Percentiles rank a stretch among this genome's conserved stretches.
These are phyloP conservation scores for Gisinianus flammeolus DNA, from an alignment of 2,888 invertebrate genomes.

Conservation along the genomic window DNA sequence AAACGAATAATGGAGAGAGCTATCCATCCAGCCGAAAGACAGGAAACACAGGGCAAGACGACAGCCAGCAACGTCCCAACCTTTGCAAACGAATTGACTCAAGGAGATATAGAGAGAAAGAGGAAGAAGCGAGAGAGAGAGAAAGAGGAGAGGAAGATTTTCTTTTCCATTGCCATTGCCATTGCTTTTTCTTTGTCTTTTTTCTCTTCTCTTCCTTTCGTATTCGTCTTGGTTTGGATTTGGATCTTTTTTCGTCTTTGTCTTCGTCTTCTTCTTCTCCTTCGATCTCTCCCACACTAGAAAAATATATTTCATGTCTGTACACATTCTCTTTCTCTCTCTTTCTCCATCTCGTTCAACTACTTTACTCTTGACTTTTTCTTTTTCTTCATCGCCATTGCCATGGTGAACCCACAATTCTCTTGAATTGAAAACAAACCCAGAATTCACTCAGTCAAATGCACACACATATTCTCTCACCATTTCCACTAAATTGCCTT, in stretches of 20 bases:
- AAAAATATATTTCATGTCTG: slow-evolving; percentile 9
- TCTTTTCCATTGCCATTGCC: no score
- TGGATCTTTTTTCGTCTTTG: not conserved
- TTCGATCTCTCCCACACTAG: slow-evolving; percentile 19
- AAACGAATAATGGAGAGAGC: slow-evolving; percentile 49
- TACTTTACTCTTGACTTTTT: slow-evolving; percentile 5
- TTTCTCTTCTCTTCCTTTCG: not conserved
- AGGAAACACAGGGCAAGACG: slow-evolving; percentile 45
- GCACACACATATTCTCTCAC: slow-evolving; percentile 33
- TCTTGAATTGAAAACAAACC: slow-evolving; percentile 30
- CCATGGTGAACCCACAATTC: slow-evolving; percentile 11
- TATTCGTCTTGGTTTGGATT: not conserved
- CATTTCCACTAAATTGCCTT: slow-evolving; percentile 35
- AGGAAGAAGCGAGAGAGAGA: no score
- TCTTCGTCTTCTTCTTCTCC: not conserved
- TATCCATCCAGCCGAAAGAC: slow-evolving; percentile 51
- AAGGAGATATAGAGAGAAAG: no score
- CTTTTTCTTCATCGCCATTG: not conserved
- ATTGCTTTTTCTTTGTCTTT: not conserved
- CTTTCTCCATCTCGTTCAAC: not conserved
- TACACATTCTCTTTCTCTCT: not conserved
- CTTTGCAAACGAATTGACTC: not conserved
- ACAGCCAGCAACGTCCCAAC: slow-evolving; percentile 29
- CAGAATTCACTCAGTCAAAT: slow-evolving; percentile 21
- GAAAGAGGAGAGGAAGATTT: slow-evolving; percentile 39